These are phyloP conservation scores for Drosophila nr. medialis DNA, from an alignment of 2,888 invertebrate genomes.

Conservation along the genomic window DNA sequence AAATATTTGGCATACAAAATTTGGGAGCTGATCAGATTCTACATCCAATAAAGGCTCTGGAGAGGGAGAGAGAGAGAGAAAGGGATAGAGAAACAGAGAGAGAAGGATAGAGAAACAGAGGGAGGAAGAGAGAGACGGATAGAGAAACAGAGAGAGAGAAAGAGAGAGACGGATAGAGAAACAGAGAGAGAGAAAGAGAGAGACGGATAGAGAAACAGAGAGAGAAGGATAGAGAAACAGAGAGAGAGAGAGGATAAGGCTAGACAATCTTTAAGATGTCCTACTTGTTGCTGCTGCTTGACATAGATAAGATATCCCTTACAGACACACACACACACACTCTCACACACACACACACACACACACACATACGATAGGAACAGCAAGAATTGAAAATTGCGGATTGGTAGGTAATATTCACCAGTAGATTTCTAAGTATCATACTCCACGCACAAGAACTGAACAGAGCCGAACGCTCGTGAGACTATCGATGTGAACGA, in stretches of 20 bases:
- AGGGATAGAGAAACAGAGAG: no score
- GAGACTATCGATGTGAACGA: conserved; percentile 11
- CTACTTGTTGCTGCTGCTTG: conserved; percentile 25
- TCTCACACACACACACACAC: not conserved
- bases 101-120: no score
- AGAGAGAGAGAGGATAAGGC: not conserved
- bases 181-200: no score
- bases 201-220: not conserved
- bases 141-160: no score
- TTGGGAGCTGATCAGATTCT: not conserved
- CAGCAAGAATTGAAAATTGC: conserved; percentile 4
- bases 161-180: no score
- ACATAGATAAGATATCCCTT: not conserved
- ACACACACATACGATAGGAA: not conserved
- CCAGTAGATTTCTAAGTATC: conserved; percentile 74
- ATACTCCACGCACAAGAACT: conserved; percentile 32
- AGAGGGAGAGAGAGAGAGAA: no score
- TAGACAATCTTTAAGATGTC: not conserved
- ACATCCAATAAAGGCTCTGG: not conserved
- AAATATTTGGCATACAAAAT: not conserved
- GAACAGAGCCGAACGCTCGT: conserved; percentile 4
- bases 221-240: not conserved
- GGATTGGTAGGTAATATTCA: conserved; percentile 68
- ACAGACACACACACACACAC: conserved; percentile 5
- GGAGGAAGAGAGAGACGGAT: no score